Base-by-base conservation (phyloP, 2,888 invertebrate genomes). In the Tethea ocularis region DNA sequence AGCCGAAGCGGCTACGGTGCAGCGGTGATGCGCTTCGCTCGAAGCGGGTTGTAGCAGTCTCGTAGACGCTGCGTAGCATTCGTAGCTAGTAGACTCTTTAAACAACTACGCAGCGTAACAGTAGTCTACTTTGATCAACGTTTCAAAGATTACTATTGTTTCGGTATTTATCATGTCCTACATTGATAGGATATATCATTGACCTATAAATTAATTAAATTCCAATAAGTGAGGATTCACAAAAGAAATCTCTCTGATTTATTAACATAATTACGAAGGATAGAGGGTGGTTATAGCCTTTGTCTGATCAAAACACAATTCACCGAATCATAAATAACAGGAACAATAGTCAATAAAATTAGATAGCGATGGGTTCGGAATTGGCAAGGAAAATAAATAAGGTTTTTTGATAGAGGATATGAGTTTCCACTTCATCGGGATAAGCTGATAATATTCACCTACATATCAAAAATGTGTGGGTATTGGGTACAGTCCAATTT, bases 301-400 rank as follows among this genome's bases (percentile, higher is more conserved):
- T 90, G 88, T 88, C 82, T 85, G 88, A 87, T 87, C 86, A 81
- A 83, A 88, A 86, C 83, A 86, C 85, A 88, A 87, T 88, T 86
- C 84, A 74, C 79, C 79, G 84, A 85, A 84, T 88, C 87, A 88
- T 90, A 90, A 90, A 90, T 88, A 87, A 86, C 83, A 82, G 81
- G 88, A 89, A 89, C 89, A 90, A 90, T 89, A 86, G 84, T 84
- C 89, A 86, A 88, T 89, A 89, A 90, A 90, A 88, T 88, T 88
- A 88, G 84, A 87, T 87, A 82, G 78, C 80, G 77, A 81, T 81
- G 80, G 82, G 72, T 78, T 77, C 77, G 80, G 82, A 85, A 84
- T 83, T 83, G 84, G 75, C 76, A 75, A 80, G 77, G 81, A 82
- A 80, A 83, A 84, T 82, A 84, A 82, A 83, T 83, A 82, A 80